A percentile compares a stretch with the other conserved stretches of the same genome.
These are phyloP conservation scores for Anhinga anhinga DNA, from an alignment of 2,113 vertebrate genomes.

Conservation along the genomic window DNA sequence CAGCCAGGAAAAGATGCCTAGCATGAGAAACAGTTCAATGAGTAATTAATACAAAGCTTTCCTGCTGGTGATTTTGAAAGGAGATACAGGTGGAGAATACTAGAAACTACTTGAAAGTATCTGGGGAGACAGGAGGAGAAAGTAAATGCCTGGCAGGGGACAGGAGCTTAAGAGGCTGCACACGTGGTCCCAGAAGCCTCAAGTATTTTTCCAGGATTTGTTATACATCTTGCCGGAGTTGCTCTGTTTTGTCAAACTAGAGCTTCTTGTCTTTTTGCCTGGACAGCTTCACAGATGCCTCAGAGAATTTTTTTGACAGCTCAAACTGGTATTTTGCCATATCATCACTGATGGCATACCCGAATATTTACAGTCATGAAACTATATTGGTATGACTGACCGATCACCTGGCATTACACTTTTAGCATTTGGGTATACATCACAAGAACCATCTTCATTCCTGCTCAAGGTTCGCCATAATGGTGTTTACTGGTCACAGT, in stretches of 20 bases:
- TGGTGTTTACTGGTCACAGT: accelerated
- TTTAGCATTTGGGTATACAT: background rate
- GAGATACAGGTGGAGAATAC: background rate
- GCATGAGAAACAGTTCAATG: background rate
- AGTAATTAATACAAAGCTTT: background rate
- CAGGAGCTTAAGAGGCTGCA: background rate
- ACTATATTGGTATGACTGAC: background rate
- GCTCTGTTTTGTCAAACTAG: background rate
- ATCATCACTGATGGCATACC: background rate
- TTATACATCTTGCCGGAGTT: background rate
- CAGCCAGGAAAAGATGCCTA: background rate
- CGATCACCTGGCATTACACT: background rate
- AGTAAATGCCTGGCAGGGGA: background rate
- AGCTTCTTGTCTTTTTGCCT: background rate
- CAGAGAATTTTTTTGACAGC: background rate
- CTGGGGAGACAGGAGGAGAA: background rate
- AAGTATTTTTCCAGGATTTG: background rate
- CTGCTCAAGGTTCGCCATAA: background rate
- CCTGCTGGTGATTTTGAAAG: background rate
- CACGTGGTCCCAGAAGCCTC: background rate
- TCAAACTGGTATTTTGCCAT: background rate
- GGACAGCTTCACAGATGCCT: background rate
- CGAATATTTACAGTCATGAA: background rate
- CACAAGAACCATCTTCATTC: background rate
- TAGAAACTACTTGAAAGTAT: background rate